A percentile compares a stretch with the other conserved stretches of the same genome.
phyloP scores from a whole-genome alignment of 2,888 invertebrate species.

The Drosophila nr. perissopoda region DNA sequence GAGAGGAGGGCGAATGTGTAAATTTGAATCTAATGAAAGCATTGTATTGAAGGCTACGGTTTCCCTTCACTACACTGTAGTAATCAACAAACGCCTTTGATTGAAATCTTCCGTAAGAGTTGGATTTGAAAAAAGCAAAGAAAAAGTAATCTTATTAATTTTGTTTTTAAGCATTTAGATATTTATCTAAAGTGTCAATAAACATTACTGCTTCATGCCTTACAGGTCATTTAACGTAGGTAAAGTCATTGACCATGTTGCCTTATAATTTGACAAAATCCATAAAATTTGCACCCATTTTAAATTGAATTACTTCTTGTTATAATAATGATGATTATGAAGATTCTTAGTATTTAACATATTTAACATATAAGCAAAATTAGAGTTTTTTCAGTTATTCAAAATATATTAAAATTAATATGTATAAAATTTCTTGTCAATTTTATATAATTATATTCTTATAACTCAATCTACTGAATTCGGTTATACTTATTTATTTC shows the following conservation, averaged over 20 bases:
- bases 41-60: neutral
- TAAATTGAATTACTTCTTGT: too few species aligned
- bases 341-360: too few species aligned
- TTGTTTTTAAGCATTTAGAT: neutral
- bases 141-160: neutral
- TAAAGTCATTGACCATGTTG: too few species aligned
- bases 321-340: too few species aligned
- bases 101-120: neutral
- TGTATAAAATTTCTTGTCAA: too few species aligned
- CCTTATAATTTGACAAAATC: too few species aligned
- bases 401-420: too few species aligned
- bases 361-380: accelerated
- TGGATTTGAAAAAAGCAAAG: neutral
- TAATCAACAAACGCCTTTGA: neutral
- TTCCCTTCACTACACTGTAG: neutral
- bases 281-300: too few species aligned
- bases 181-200: neutral
- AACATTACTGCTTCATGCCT: too few species aligned
- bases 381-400: too few species aligned
- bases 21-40: neutral
- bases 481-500: neutral
- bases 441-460: neutral
- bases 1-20: neutral
- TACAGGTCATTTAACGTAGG: too few species aligned
- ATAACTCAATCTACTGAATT: too few species aligned